Percentiles rank a stretch among this genome's conserved stretches.
These are phyloP conservation scores for Otus sunia DNA, from an alignment of 2,113 vertebrate species.

Conservation along the genomic window DNA sequence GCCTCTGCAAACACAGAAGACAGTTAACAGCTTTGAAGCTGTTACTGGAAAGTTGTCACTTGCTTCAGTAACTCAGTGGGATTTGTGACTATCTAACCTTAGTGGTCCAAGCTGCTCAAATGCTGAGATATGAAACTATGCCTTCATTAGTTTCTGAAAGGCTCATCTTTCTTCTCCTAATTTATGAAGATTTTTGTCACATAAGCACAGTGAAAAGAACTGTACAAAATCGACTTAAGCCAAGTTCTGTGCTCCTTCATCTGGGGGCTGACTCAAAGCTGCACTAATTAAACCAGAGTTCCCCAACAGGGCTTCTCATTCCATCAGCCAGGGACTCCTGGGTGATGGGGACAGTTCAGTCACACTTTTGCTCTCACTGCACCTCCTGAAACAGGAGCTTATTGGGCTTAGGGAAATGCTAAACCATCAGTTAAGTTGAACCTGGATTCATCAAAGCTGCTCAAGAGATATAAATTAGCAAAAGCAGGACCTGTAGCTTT, in stretches of 20 bases:
- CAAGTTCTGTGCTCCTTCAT: neutral
- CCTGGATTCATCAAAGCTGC: neutral
- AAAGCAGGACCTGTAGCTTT: neutral
- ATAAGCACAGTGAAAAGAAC: rapidly evolving
- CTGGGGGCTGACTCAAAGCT: neutral
- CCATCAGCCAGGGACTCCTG: neutral
- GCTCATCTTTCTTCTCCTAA: neutral
- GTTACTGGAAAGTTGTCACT: neutral
- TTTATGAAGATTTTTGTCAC: neutral
- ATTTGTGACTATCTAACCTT: neutral
- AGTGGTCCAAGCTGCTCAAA: neutral
- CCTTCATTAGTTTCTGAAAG: neutral
- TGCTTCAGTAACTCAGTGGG: neutral
- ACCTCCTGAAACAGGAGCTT: neutral
- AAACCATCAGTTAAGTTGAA: neutral
- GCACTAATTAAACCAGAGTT: neutral
- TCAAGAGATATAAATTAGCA: neutral
- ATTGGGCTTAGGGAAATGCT: neutral
- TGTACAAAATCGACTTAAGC: neutral
- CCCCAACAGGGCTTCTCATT: neutral
- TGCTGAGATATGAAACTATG: neutral
- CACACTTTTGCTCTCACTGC: rapidly evolving
- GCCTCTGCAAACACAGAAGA: neutral
- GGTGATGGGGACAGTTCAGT: neutral
- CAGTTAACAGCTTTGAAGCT: neutral